Evolutionary conservation across 2,113 vertebrate genomes (phyloP), one percentile per base, ranked within the genome.

Genomic region (Catagonus wagneri): DNA sequence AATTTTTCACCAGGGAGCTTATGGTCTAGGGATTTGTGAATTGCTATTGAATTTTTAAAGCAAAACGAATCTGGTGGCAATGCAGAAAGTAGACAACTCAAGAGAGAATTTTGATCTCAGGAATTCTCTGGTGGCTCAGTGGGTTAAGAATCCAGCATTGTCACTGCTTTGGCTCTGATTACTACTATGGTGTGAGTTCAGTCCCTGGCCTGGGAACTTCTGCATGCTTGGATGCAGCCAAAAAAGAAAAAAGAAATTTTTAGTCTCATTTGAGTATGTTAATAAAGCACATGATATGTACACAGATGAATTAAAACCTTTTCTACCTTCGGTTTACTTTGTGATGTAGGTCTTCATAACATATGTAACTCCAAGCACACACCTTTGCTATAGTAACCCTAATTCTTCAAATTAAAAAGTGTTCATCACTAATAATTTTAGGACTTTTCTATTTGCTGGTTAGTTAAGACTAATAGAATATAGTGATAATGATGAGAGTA

Each of bases 1-100:
- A n/a, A 93, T 86, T 83, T 93, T 96, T 89, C 74, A 92, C 20
- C 11, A 72, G 85, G 44, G 39, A 74, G 69, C 88, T 90, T 91
- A 14, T 95, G 39, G 74, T 88, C 34, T 39, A 66, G 36, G 71
- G 36, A 80, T 86, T 83, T 96, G 58, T 66, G 58, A 94, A 23
- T 27, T 86, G 44, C 39, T 90, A 3, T 94, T 86, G 50, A 93
- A 58, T 61, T 89, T 85, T 89, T 95, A n/a, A 96, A 78, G 39
- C 72, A 90, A 92, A 80, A 69, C n/a, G 78, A 76, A 66, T 75
- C 52, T 44, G n/a, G 14, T 83, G 80, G 20, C 44, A 69, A 79
- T 74, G 65, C 52, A 83, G 78, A 89, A 95, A 93, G 68, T 23
- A 75, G 63, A 76, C n/a, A 74, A 44, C 83, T 83, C 36, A 78